Base-by-base conservation (phyloP, 64 coral and sea anemone genomes). In the Montipora foliosa region DNA sequence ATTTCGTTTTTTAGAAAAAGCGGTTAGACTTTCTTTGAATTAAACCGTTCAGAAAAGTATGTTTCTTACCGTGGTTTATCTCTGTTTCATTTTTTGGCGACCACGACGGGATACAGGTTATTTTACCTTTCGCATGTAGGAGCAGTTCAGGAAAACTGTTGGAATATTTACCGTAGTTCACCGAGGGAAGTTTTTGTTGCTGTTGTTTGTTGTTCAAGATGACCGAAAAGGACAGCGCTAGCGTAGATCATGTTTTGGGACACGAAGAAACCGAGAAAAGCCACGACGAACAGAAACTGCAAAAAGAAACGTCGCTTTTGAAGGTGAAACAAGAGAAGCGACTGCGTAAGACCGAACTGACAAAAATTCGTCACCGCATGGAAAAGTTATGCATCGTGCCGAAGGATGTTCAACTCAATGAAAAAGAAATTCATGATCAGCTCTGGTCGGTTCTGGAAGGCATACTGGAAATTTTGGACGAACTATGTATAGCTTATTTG, bases 401-500 rank as follows among this genome's bases (percentile, higher is more conserved):
- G 46, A 77, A 74, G 17, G 83, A 93, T 77, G 87, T 80, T 22
- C n/a, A 77, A 19, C 20, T 22, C 37, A 20, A 48, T 44, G 81
- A 93, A 19, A 19, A 46, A 25, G 81, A 87, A 61, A 87, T 93
- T 79, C 29, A 37, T 37, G 45, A 76, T 5, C 74, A 78, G 5
- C 80, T 94, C 16, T 94, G 75, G 84, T 59, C 25, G 45, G 10
- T 59, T 20, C 78, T 89, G 74, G 77, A 94, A 68, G 25, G 70
- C 78, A 0, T 37, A 37, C 29, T 37, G 29, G 29, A 37, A 37
- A 37, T 37, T 73, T 2, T 90, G 79, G 93, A 83, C 74, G 87
- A 94, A 71, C 64, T 94, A 49, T 55, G 77, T 44, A 19, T 69
- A 37, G 21, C 17, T 87, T 89, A 88, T 89, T 49, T 94, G 2